These are phyloP conservation scores for Manduca sexta DNA, from an alignment of 1,140 invertebrate species.

Conservation along the genomic window DNA sequence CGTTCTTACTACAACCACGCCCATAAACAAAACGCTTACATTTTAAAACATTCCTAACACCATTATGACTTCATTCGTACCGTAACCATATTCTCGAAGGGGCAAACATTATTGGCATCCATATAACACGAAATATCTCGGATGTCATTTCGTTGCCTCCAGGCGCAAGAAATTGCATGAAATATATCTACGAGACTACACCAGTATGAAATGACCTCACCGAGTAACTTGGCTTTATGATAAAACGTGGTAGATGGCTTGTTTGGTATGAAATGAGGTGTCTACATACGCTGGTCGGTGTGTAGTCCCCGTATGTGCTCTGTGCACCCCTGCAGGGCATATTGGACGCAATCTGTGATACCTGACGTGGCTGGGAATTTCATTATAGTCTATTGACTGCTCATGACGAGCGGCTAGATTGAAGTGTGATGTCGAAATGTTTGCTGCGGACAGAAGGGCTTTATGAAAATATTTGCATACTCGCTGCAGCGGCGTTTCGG, in stretches of 20 bases:
- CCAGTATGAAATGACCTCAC: slow-evolving; percentile 28
- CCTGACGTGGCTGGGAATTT: slow-evolving; percentile 55
- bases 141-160: slow-evolving; percentile 54
- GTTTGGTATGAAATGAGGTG: slow-evolving; percentile 15
- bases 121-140: slow-evolving; percentile 45
- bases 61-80: too few species aligned
- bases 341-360: slow-evolving; percentile 63
- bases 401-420: slow-evolving; percentile 35
- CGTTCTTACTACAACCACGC: too few species aligned
- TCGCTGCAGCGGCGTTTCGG: neutral
- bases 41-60: too few species aligned
- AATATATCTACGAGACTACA: slow-evolving; percentile 36
- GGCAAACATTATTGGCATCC: slow-evolving; percentile 43
- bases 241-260: neutral
- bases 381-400: slow-evolving; percentile 54
- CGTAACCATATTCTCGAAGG: slow-evolving; percentile 9
- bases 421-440: slow-evolving; percentile 25
- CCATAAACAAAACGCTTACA: too few species aligned
- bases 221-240: neutral
- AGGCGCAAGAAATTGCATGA: slow-evolving; percentile 59
- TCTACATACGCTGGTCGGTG: slow-evolving; percentile 26
- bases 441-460: too few species aligned
- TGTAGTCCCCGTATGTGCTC: slow-evolving; percentile 28
- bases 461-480: slow-evolving; percentile 15
- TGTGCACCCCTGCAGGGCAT: slow-evolving; percentile 46